Conservation (phyloP, 2,888 invertebrate genomes). For the Teleiodes luculella region DNA sequence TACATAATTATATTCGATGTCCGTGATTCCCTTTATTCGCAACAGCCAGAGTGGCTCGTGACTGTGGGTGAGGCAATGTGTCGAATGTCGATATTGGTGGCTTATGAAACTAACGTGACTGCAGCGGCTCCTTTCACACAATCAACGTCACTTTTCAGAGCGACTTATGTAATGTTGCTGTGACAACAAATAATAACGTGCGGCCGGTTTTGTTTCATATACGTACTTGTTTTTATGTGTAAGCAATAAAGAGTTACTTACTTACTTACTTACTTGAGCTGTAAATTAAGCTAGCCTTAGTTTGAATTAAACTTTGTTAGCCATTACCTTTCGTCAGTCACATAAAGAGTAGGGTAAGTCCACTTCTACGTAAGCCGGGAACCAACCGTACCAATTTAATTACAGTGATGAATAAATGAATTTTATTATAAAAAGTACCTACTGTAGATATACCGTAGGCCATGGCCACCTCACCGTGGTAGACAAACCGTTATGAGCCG, state of each 20-base stretch:
- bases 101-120: background rate
- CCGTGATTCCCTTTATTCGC: background rate
- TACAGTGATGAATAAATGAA: no score
- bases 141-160: background rate
- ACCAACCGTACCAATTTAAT: no score
- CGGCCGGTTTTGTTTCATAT: no score
- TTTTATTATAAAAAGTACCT: background rate
- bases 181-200: background rate
- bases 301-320: no score
- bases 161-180: background rate
- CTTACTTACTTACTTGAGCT: no score
- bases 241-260: no score
- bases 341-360: no score
- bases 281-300: no score
- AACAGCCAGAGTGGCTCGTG: slow-evolving; percentile 1
- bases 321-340: no score
- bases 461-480: background rate
- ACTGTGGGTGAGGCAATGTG: background rate
- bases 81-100: background rate
- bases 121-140: background rate
- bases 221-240: no score
- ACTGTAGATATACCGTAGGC: background rate
- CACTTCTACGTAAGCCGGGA: no score
- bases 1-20: no score
- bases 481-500: slow-evolving; percentile 13